Percentiles rank a stretch among this genome's conserved stretches.
phyloP scores from a whole-genome alignment of 2,113 vertebrate species.

The Bos taurus region ARS-UCD2.0 NC_037340.1:1273501-1274000 shows the following conservation, averaged over 20 bases:
- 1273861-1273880: background rate
- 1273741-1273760: background rate
- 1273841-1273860: background rate
- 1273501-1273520: background rate
- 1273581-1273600: background rate
- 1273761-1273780: background rate
- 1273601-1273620: background rate
- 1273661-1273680: conserved; percentile 35
- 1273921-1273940: background rate
- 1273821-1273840: conserved; percentile 17
- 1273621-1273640: background rate
- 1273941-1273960: background rate
- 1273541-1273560: background rate
- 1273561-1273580: background rate
- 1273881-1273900: background rate
- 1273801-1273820: background rate
- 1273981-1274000: background rate
- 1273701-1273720: background rate
- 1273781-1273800: background rate
- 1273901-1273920: background rate
- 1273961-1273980: background rate
- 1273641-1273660: background rate
- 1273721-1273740: background rate
- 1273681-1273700: conserved; percentile 21
- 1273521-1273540: background rate